phyloP scores from a whole-genome alignment of 2,113 vertebrate genomes.

The Acinonyx jubatus region DNA sequence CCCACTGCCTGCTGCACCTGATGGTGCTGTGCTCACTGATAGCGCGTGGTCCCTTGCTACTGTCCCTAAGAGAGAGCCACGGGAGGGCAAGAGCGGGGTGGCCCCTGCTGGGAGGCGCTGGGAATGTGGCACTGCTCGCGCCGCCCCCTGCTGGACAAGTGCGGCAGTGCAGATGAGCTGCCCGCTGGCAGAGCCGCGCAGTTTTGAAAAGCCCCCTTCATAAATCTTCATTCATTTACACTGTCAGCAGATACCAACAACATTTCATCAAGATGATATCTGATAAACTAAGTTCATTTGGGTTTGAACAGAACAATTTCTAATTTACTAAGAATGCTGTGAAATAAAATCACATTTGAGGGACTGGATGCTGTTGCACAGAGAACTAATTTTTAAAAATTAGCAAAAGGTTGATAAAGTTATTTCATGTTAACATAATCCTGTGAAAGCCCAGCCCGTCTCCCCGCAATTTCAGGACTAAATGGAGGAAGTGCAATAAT shows the following conservation, averaged over 20 bases:
- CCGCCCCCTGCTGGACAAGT: constrained; percentile 25
- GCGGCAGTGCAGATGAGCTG: neutral
- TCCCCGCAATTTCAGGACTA: neutral
- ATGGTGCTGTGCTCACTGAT: neutral
- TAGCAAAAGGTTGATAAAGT: neutral
- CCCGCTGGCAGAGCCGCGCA: neutral
- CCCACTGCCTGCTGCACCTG: neutral
- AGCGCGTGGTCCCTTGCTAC: neutral
- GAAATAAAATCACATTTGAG: constrained; percentile 10
- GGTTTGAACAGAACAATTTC: neutral
- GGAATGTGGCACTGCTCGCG: no score
- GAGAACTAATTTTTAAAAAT: neutral
- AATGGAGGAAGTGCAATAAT: neutral
- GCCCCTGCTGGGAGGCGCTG: neutral
- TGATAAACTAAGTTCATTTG: neutral
- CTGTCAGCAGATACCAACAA: neutral
- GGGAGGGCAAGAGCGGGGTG: neutral
- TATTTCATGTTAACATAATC: neutral
- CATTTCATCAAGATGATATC: neutral
- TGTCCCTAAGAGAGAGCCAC: neutral
- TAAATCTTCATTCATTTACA: neutral
- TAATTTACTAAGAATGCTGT: neutral
- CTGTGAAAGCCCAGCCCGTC: neutral
- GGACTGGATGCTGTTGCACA: neutral
- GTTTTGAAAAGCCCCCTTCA: neutral